phyloP scores from a whole-genome alignment of 2,888 invertebrate species.

The Tachina grossa region DNA sequence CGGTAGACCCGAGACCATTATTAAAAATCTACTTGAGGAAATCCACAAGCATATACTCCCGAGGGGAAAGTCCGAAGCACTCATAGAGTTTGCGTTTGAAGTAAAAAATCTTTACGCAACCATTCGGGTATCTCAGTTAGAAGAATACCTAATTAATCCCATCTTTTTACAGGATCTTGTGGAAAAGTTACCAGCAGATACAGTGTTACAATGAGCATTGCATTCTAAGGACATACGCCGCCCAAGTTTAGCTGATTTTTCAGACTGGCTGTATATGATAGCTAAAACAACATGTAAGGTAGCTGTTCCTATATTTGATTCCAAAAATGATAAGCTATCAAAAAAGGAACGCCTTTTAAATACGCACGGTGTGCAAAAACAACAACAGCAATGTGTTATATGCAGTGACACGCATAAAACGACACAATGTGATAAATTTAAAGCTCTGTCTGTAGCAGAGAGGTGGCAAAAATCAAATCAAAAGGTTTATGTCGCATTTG shows the following conservation, averaged over 20 bases:
- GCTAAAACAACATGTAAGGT: slow-evolving; percentile 20
- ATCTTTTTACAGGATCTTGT: slow-evolving; percentile 23
- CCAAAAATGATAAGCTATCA: background rate
- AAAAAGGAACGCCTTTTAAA: background rate
- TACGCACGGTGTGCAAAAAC: background rate
- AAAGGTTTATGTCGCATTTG: slow-evolving; percentile 28
- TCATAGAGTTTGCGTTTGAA: background rate
- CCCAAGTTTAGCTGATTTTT: slow-evolving; percentile 29
- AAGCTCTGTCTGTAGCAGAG: background rate
- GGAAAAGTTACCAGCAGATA: slow-evolving; percentile 32
- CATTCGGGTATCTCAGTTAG: too few species aligned
- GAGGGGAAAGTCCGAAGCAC: slow-evolving; percentile 28
- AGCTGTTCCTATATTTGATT: slow-evolving; percentile 3
- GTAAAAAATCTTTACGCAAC: too few species aligned
- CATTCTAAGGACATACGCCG: slow-evolving; percentile 8
- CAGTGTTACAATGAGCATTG: slow-evolving; percentile 39
- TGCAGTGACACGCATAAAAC: slow-evolving; percentile 12
- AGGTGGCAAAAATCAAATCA: slow-evolving; percentile 12
- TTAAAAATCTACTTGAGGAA: slow-evolving; percentile 8
- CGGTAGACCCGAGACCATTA: slow-evolving; percentile 12
- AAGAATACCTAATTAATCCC: too few species aligned
- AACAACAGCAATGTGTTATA: slow-evolving; percentile 10
- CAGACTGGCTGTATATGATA: slow-evolving; percentile 32
- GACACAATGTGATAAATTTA: background rate
- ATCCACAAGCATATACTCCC: background rate